phyloP scores from a whole-genome alignment of 1,140 invertebrate genomes.

The Drosophila repleta region DNA sequence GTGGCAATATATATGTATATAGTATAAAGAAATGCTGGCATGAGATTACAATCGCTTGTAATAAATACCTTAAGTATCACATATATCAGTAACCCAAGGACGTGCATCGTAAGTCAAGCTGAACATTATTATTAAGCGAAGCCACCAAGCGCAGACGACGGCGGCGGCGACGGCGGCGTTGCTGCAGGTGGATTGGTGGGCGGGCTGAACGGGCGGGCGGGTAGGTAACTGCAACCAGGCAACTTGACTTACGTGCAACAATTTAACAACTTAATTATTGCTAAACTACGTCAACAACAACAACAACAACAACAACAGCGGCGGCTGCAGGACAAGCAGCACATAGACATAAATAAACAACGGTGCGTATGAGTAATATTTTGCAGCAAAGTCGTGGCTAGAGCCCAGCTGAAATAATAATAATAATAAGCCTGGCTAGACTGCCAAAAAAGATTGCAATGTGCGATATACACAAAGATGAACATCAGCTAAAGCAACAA shows the following conservation, averaged over 20 bases:
- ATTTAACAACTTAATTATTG: conserved; percentile 84
- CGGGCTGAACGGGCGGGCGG: neutral
- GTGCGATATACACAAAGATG: conserved; percentile 68
- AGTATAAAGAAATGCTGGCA: conserved; percentile 71
- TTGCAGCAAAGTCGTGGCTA: conserved; percentile 50
- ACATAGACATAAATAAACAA: conserved; percentile 74
- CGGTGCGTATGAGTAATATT: conserved; percentile 79
- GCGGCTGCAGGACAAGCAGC: conserved; percentile 1
- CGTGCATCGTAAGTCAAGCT: conserved; percentile 78
- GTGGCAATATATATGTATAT: conserved; percentile 36
- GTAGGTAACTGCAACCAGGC: conserved; percentile 15
- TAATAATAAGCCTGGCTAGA: conserved; percentile 57
- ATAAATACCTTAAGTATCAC: conserved; percentile 84
- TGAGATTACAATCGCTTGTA: conserved; percentile 83
- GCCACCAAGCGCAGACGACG: conserved; percentile 44
- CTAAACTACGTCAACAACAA: conserved; percentile 77
- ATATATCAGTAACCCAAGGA: conserved; percentile 83
- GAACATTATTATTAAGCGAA: conserved; percentile 80
- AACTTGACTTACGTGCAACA: conserved; percentile 80
- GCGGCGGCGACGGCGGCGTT: conserved; percentile 29
- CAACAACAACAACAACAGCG: conserved; percentile 14
- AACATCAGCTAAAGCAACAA: conserved; percentile 55
- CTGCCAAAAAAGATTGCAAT: conserved; percentile 74
- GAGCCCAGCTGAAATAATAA: conserved; percentile 51
- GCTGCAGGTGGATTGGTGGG: conserved; percentile 24